Conservation (phyloP, 2,797 vertebrate genomes). For the Poecilia picta region DNA sequence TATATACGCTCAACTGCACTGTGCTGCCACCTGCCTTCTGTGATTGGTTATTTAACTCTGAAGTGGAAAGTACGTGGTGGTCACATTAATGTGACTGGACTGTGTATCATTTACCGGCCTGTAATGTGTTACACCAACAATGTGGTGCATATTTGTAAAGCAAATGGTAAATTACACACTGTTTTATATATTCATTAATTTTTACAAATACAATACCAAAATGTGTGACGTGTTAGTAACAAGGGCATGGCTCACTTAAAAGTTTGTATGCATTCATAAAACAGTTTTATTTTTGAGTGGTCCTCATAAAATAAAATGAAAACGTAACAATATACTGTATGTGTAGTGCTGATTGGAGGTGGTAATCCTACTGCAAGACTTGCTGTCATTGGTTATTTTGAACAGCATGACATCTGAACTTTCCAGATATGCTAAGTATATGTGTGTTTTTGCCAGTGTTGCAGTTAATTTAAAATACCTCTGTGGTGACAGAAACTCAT, state of each 20-base stretch:
- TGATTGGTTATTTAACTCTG: no score
- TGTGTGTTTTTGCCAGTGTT: neutral
- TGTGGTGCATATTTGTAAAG: neutral
- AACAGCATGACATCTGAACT: neutral
- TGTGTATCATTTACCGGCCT: neutral
- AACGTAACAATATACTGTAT: neutral
- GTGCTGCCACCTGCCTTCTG: no score
- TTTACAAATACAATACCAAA: neutral
- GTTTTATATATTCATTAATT: neutral
- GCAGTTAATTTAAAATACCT: neutral
- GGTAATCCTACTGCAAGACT: neutral
- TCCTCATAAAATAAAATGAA: neutral
- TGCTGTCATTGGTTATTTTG: neutral
- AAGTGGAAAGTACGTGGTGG: no score
- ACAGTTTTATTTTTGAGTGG: neutral
- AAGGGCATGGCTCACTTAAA: neutral
- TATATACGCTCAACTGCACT: no score
- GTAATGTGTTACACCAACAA: neutral
- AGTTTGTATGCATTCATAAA: neutral
- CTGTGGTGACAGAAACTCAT: neutral
- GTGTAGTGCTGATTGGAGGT: neutral
- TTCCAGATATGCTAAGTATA: neutral
- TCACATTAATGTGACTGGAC: no score
- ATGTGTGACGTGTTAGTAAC: neutral
- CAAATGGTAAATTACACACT: neutral